Percentiles rank a stretch among this genome's conserved stretches.
phyloP scores from a whole-genome alignment of 2,797 vertebrate species.

The Florisuga fusca region DNA sequence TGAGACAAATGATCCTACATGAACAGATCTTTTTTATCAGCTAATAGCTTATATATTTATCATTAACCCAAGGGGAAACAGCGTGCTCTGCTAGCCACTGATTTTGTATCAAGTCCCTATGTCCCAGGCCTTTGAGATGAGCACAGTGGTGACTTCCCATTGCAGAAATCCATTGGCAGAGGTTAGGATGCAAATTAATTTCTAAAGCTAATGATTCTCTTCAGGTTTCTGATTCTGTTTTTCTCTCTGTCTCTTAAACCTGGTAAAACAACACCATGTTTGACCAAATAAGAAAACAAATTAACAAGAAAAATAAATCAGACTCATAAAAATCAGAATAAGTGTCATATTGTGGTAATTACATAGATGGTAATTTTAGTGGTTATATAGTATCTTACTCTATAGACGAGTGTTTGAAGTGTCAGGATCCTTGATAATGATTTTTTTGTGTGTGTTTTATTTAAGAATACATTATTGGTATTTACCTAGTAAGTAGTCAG shows the following conservation, averaged over 20 bases:
- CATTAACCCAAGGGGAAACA: background rate
- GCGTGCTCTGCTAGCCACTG: background rate
- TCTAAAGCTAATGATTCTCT: background rate
- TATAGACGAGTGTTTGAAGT: background rate
- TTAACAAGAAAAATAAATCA: background rate
- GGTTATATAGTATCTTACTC: background rate
- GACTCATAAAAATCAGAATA: background rate
- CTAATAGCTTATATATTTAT: background rate
- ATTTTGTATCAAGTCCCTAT: background rate
- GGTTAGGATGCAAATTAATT: background rate
- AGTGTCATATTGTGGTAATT: background rate
- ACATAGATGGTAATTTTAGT: background rate
- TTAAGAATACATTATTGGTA: background rate
- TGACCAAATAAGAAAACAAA: background rate
- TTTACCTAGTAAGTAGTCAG: background rate
- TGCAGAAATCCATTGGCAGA: background rate
- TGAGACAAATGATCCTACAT: background rate
- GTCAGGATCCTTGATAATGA: background rate
- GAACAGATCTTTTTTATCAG: background rate
- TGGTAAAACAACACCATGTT: background rate
- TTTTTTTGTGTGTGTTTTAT: background rate
- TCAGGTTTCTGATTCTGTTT: background rate
- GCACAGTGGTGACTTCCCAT: background rate
- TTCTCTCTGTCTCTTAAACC: background rate
- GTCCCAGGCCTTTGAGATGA: background rate